Conservation (phyloP, 1,140 invertebrate genomes). For the Trypoxylus dichotomus region DNA sequence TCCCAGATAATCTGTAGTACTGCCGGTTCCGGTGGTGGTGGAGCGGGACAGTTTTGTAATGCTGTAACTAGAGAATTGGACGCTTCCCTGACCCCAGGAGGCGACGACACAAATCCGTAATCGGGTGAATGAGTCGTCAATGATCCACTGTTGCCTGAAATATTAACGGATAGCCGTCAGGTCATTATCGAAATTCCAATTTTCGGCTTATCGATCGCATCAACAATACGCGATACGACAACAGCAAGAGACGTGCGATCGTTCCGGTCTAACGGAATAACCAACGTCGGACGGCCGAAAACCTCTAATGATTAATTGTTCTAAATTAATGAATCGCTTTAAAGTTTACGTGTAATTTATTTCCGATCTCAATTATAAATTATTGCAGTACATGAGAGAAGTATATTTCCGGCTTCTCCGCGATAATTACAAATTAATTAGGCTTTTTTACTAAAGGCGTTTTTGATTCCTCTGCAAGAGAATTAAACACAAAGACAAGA, state of each 20-base stretch:
- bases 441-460: background rate
- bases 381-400: background rate
- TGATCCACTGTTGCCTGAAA: constrained; percentile 50
- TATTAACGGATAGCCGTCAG: constrained; percentile 20
- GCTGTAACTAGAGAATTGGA: constrained; percentile 46
- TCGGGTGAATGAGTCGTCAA: constrained; percentile 51
- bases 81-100: constrained; percentile 49
- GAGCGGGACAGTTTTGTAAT: constrained; percentile 45
- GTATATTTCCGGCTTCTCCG: background rate
- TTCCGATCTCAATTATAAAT: background rate
- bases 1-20: constrained; percentile 46
- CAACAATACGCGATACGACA: background rate
- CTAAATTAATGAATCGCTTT: constrained; percentile 13
- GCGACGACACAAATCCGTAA: constrained; percentile 46
- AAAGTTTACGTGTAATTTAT: background rate
- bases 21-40: constrained; percentile 46
- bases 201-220: constrained; percentile 11
- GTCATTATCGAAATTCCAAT: constrained; percentile 10
- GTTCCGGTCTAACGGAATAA: background rate
- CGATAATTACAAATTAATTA: background rate
- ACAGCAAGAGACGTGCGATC: background rate
- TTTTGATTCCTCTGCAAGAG: background rate
- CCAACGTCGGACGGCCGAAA: background rate
- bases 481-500: too few relatives aligned
- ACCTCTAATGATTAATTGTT: constrained; percentile 14